These are phyloP conservation scores for human DNA, from an alignment of 2,113 vertebrate species.

Conservation along the genomic window GRCh38 chrX:27757001-27757500, in stretches of 20 bases:
- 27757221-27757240: not conserved
- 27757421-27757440: not conserved
- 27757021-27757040: not conserved
- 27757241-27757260: not conserved
- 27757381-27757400: not conserved
- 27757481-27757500: not conserved
- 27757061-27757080: not conserved
- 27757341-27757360: not conserved
- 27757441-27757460: too few relatives aligned
- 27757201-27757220: not conserved
- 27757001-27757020: not conserved
- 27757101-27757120: not conserved
- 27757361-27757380: not conserved
- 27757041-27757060: not conserved
- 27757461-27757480: not conserved
- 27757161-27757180: not conserved
- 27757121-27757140: not conserved
- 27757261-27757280: not conserved
- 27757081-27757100: not conserved
- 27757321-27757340: not conserved
- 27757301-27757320: not conserved
- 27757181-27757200: not conserved
- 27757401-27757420: not conserved
- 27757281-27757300: not conserved
- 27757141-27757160: not conserved